phyloP scores from a whole-genome alignment of 2,113 vertebrate genomes.

The Leuciscus idus region DNA sequence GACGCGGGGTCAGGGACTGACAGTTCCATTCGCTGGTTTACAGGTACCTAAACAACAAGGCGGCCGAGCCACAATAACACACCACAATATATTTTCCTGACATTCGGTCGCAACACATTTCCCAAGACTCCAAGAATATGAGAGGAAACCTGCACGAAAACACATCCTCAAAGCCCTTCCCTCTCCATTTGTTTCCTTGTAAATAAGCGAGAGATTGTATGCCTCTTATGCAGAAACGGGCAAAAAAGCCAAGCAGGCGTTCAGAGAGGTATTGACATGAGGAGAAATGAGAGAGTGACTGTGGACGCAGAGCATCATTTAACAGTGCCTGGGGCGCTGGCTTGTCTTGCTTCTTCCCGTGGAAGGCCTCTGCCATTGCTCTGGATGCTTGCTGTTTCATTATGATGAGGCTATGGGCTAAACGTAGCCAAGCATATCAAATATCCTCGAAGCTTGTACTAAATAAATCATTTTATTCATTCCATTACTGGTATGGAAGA shows the following conservation, averaged over 20 bases:
- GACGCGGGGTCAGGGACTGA: slow-evolving; percentile 56
- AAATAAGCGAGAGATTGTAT: slow-evolving; percentile 40
- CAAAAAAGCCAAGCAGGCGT: slow-evolving; percentile 45
- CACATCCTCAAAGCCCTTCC: slow-evolving; percentile 4
- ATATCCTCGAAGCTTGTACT: slow-evolving; percentile 77
- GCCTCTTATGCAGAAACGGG: slow-evolving; percentile 49
- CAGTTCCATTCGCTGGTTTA: slow-evolving; percentile 57
- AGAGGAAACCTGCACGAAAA: slow-evolving; percentile 23
- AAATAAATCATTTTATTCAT: slow-evolving; percentile 82
- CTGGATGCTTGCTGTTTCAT: slow-evolving; percentile 78
- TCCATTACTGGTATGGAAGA: slow-evolving; percentile 73
- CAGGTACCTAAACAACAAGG: slow-evolving; percentile 57
- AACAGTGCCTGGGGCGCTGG: slow-evolving; percentile 69
- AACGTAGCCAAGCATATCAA: slow-evolving; percentile 80
- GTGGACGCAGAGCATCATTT: slow-evolving; percentile 75
- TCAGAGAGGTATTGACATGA: slow-evolving; percentile 72
- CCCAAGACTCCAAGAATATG: slow-evolving; percentile 24
- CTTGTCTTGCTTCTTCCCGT: slow-evolving; percentile 69
- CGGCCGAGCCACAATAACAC: slow-evolving; percentile 50
- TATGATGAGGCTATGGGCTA: slow-evolving; percentile 79
- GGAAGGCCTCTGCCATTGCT: slow-evolving; percentile 71
- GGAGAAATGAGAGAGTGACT: slow-evolving; percentile 75
- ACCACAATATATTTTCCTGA: slow-evolving; percentile 61
- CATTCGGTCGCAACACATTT: slow-evolving; percentile 54
- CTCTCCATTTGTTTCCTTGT: background rate